Percentiles rank a stretch among this genome's conserved stretches.
Conservation (phyloP, 2,113 vertebrate genomes). For the Muntiacus reevesi region DNA sequence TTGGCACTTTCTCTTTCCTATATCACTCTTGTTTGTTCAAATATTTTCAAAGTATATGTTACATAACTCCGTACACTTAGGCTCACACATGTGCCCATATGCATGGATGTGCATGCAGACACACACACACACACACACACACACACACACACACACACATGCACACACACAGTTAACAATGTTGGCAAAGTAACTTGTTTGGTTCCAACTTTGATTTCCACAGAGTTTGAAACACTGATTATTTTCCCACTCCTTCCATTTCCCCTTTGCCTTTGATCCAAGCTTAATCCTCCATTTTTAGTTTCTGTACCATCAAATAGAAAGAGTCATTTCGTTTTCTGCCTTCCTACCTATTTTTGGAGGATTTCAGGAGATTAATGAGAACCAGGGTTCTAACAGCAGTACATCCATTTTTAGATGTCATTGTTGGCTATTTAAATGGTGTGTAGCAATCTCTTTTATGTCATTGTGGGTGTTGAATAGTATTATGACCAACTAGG, state of each 20-base stretch:
- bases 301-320: not conserved
- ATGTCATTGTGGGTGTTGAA: not conserved
- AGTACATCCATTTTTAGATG: not conserved
- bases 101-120: accelerated
- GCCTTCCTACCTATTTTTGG: not conserved
- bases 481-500: not conserved
- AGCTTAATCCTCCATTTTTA: constrained; percentile 15
- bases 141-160: not conserved
- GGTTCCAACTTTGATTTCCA: not conserved
- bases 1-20: not conserved
- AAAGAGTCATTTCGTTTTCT: not conserved
- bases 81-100: not conserved
- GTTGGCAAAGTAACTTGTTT: not conserved
- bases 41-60: not conserved
- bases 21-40: not conserved
- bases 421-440: not conserved
- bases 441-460: not conserved
- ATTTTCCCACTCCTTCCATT: not conserved
- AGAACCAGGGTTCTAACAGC: constrained; percentile 3
- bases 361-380: constrained; percentile 21
- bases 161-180: not conserved
- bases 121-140: not conserved
- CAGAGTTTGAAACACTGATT: not conserved
- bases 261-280: not conserved
- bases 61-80: not conserved